Evolutionary conservation across 1,140 invertebrate species (phyloP).

Genomic region (Diachasma alloeum): DNA sequence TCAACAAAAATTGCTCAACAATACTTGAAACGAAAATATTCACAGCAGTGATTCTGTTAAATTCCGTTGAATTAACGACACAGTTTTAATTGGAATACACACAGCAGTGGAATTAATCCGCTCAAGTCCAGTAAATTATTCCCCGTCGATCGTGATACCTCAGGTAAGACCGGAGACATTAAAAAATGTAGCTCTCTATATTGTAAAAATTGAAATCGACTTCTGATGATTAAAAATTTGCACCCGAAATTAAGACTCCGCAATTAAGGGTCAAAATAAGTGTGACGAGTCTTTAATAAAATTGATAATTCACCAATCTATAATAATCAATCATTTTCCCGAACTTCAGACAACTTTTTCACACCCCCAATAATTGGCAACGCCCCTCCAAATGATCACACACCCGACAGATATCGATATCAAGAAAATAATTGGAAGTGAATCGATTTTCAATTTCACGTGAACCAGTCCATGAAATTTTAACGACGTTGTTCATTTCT

Average conservation of each 20-base stretch:
- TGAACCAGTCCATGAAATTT: background rate
- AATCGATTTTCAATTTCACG: background rate
- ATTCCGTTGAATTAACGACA: background rate
- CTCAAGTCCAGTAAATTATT: background rate
- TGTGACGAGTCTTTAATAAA: no score
- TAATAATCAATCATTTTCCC: no score
- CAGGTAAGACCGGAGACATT: no score
- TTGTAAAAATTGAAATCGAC: no score
- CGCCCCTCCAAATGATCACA: no score
- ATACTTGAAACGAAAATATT: background rate
- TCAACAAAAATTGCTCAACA: background rate
- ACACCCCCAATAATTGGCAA: background rate
- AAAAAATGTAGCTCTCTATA: no score
- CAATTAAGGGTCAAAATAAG: no score
- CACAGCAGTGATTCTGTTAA: background rate
- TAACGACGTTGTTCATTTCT: background rate
- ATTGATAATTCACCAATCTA: no score
- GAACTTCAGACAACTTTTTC: no score
- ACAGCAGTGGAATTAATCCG: background rate
- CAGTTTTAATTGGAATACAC: background rate
- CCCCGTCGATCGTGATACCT: background rate
- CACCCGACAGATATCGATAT: background rate
- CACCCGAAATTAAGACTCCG: no score
- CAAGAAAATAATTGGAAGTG: background rate
- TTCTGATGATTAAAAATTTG: no score